These are phyloP conservation scores for Cosmia trapezina DNA, from an alignment of 2,888 invertebrate genomes.

Conservation along the genomic window DNA sequence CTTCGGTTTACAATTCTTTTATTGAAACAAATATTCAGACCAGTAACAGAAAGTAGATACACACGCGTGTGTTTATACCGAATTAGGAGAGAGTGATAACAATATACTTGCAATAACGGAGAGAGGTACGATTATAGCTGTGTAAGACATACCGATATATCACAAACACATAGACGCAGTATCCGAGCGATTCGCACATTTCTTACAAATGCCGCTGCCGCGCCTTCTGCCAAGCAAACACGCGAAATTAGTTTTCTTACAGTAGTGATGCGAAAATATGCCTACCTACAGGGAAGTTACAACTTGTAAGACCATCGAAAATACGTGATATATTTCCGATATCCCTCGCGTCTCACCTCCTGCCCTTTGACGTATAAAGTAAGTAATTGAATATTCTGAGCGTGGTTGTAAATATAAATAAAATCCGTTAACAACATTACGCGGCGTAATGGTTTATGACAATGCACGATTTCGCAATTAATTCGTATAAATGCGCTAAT, in stretches of 20 bases:
- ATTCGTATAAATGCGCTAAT: conserved; percentile 74
- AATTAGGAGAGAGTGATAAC: conserved; percentile 29
- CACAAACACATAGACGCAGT: conserved; percentile 59
- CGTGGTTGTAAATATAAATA: conserved; percentile 34
- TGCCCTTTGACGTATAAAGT: conserved; percentile 19
- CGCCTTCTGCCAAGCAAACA: conserved; percentile 72
- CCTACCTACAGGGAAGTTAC: conserved; percentile 67
- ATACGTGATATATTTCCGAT: conserved; percentile 68
- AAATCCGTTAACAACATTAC: conserved; percentile 27
- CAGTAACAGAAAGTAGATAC: no score
- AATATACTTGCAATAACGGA: conserved; percentile 45
- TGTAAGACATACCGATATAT: conserved; percentile 55
- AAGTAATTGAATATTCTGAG: conserved; percentile 39
- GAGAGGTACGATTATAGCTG: conserved; percentile 42
- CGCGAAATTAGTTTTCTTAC: conserved; percentile 81
- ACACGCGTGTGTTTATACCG: neutral
- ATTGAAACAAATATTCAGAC: conserved; percentile 24
- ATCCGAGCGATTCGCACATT: conserved; percentile 62
- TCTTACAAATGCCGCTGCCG: conserved; percentile 63
- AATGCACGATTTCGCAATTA: conserved; percentile 64
- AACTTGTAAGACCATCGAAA: conserved; percentile 69
- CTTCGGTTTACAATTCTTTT: conserved; percentile 22
- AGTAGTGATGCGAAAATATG: conserved; percentile 69
- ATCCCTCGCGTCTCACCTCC: conserved; percentile 28
- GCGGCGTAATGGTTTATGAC: conserved; percentile 46